Evolutionary conservation across 1,140 invertebrate genomes (phyloP).

Genomic region (Wasmannia auropunctata): DNA sequence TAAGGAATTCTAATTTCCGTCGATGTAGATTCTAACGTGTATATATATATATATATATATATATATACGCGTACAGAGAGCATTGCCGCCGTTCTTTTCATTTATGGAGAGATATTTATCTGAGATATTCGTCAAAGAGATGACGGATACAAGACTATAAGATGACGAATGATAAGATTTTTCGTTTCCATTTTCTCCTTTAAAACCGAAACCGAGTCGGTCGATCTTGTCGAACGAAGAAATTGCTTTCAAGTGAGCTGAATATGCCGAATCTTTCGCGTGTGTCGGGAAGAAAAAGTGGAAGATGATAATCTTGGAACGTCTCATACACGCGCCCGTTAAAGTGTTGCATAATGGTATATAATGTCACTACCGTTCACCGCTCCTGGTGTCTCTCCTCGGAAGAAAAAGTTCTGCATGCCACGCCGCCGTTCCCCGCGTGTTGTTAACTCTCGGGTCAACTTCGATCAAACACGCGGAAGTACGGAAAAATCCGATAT

Average conservation of each 20-base stretch:
- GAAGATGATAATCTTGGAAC: background rate
- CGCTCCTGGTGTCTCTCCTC: background rate
- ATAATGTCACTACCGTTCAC: slow-evolving; percentile 32
- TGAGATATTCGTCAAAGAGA: background rate
- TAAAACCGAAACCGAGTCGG: background rate
- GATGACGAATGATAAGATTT: background rate
- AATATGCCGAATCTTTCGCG: background rate
- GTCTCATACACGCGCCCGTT: too few species aligned
- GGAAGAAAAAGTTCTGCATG: slow-evolving; percentile 41
- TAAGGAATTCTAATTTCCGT: slow-evolving; percentile 34
- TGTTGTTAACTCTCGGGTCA: slow-evolving; percentile 54
- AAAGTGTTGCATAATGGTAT: slow-evolving; percentile 18
- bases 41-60: too few species aligned
- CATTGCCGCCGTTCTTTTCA: background rate
- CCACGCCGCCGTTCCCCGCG: too few species aligned
- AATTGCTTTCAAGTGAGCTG: slow-evolving; percentile 20
- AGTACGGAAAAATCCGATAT: slow-evolving; percentile 60
- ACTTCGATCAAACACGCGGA: slow-evolving; percentile 51
- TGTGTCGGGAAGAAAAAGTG: background rate
- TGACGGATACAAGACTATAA: background rate
- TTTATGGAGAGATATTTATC: background rate
- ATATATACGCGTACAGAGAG: background rate
- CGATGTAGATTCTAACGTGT: background rate
- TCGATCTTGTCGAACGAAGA: background rate
- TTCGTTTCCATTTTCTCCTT: background rate